These are phyloP conservation scores for Eonycteris spelaea DNA, from an alignment of 2,113 vertebrate species.

Conservation along the genomic window DNA sequence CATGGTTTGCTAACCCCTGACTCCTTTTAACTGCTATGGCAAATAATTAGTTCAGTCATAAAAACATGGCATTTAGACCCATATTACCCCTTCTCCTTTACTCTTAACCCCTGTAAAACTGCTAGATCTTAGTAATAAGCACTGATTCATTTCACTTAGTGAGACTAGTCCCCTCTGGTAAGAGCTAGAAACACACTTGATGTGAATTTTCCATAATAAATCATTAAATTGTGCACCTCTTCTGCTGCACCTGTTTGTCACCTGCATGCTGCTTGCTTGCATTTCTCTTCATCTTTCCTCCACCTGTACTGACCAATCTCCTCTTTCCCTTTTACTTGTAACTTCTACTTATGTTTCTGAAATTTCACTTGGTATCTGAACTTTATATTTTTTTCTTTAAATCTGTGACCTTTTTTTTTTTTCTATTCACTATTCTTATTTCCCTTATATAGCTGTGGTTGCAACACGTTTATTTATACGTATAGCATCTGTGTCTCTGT, in stretches of 20 bases:
- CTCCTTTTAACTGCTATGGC: not conserved
- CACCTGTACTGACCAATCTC: not conserved
- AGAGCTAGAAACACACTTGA: not conserved
- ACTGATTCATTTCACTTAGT: not conserved
- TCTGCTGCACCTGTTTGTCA: not conserved
- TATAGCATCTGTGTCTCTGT: not conserved
- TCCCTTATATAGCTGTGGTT: not conserved
- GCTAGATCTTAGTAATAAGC: not conserved
- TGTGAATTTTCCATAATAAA: slow-evolving; percentile 54
- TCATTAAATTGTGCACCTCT: not conserved
- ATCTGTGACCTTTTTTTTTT: not conserved
- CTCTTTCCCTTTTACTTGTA: not conserved
- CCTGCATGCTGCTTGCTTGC: not conserved
- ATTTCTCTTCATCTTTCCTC: not conserved
- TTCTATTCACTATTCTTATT: not conserved
- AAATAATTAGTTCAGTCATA: not conserved
- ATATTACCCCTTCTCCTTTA: not conserved
- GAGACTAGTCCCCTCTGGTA: not conserved
- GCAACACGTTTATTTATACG: not conserved
- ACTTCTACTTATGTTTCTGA: not conserved
- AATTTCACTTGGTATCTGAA: not conserved
- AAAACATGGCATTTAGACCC: not conserved
- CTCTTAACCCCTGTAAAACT: not conserved
- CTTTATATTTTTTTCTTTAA: not conserved
- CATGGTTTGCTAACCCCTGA: not conserved